A percentile compares a stretch with the other conserved stretches of the same genome.
These are phyloP conservation scores for Zaprionus africanus DNA, from an alignment of 1,140 invertebrate species.

Conservation along the genomic window DNA sequence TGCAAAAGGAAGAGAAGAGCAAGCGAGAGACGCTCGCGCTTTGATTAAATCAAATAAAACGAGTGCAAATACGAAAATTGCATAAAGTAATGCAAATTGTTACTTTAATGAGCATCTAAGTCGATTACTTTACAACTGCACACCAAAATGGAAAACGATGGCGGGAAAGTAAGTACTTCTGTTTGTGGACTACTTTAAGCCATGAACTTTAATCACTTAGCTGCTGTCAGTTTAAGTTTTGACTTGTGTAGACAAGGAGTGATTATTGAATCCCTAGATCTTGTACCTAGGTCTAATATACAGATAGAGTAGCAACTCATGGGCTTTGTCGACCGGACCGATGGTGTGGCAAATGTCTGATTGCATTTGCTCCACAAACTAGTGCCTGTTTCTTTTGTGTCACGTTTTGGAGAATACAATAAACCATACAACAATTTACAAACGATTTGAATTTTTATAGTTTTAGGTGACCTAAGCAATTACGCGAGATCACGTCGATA, in stretches of 20 bases:
- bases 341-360: too few species aligned
- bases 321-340: too few species aligned
- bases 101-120: slow-evolving; percentile 39
- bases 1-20: background rate
- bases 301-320: too few species aligned
- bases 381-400: too few species aligned
- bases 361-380: too few species aligned
- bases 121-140: slow-evolving; percentile 22
- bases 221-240: background rate
- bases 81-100: slow-evolving; percentile 63
- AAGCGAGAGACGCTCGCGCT: slow-evolving; percentile 47
- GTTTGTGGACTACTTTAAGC: slow-evolving; percentile 1
- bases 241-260: background rate
- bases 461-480: too few species aligned
- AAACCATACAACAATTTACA: too few species aligned
- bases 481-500: too few species aligned
- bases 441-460: too few species aligned
- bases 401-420: too few species aligned
- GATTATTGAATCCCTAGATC: background rate
- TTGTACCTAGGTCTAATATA: too few species aligned
- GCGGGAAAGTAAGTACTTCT: too few species aligned
- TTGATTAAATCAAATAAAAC: slow-evolving; percentile 77
- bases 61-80: slow-evolving; percentile 68
- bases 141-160: background rate
- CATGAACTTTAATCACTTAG: background rate